Percentiles rank a stretch among this genome's conserved stretches.
These are phyloP conservation scores for Polypedilum vanderplanki DNA, from an alignment of 1,140 invertebrate species.

Conservation along the genomic window DNA sequence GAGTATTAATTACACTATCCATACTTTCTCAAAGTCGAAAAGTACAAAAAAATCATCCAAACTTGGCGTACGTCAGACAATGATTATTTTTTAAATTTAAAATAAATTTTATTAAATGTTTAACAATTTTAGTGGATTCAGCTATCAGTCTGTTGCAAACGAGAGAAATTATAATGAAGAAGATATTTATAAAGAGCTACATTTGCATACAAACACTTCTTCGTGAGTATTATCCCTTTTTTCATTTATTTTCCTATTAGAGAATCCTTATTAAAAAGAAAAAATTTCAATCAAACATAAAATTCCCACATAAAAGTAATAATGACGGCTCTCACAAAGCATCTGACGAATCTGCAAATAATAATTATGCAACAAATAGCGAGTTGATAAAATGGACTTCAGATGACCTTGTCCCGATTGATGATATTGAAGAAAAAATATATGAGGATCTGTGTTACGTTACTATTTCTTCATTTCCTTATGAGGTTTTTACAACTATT, in stretches of 20 bases:
- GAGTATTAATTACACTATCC: slow-evolving; percentile 82
- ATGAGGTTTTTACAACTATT: slow-evolving; percentile 47
- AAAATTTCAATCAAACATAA: neutral
- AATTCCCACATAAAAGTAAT: slow-evolving; percentile 12
- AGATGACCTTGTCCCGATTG: slow-evolving; percentile 36
- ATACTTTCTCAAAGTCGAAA: slow-evolving; percentile 74
- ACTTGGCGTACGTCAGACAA: slow-evolving; percentile 57
- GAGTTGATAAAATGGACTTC: slow-evolving; percentile 33
- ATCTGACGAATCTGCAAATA: neutral
- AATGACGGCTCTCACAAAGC: neutral
- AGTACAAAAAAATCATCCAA: slow-evolving; percentile 48
- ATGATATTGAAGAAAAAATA: slow-evolving; percentile 69
- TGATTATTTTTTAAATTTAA: slow-evolving; percentile 28
- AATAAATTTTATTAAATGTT: neutral
- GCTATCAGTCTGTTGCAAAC: slow-evolving; percentile 48
- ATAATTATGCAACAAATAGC: neutral
- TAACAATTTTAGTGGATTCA: slow-evolving; percentile 57
- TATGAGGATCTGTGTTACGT: slow-evolving; percentile 85
- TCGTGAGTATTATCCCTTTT: slow-evolving; percentile 50
- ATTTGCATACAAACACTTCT: slow-evolving; percentile 44
- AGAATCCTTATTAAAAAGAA: no score
- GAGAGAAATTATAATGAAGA: slow-evolving; percentile 65
- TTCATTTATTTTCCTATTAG: no score
- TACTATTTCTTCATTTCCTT: slow-evolving; percentile 56
- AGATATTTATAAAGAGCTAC: slow-evolving; percentile 73